A percentile compares a stretch with the other conserved stretches of the same genome.
Conservation (phyloP, 2,113 vertebrate genomes). For the Aix galericulata region DNA sequence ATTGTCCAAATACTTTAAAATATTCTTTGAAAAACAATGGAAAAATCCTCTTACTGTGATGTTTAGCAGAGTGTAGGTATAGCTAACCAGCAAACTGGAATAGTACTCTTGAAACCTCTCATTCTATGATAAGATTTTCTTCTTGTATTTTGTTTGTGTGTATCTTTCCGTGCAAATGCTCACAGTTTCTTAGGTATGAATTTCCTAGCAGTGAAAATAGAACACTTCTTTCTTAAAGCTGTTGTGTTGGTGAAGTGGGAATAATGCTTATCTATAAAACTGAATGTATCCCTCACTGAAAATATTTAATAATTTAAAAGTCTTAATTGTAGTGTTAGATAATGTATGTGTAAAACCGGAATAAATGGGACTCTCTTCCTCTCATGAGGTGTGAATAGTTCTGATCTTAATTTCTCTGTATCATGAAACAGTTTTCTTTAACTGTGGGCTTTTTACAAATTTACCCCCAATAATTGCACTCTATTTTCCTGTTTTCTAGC, state of each 20-base stretch:
- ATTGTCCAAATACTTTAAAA: neutral
- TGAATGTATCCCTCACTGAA: neutral
- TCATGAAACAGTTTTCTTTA: neutral
- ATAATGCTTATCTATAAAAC: neutral
- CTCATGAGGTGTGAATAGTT: neutral
- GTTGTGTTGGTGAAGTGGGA: neutral
- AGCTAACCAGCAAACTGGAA: neutral
- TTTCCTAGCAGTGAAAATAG: neutral
- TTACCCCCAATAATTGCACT: neutral
- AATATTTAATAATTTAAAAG: neutral
- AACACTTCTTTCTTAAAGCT: neutral
- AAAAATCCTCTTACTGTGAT: neutral
- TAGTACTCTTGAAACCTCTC: neutral
- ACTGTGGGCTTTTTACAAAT: neutral
- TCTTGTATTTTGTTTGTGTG: neutral
- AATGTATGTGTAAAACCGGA: neutral
- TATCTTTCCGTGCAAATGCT: neutral
- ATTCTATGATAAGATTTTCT: neutral
- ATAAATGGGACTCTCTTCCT: neutral
- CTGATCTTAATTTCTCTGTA: neutral
- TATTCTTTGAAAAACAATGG: neutral
- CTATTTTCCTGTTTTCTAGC: neutral
- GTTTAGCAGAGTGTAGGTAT: neutral
- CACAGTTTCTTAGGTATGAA: neutral
- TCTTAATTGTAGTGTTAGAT: neutral